Evolutionary conservation across 2,888 invertebrate species (phyloP).

Genomic region (Hypsopygia costalis): DNA sequence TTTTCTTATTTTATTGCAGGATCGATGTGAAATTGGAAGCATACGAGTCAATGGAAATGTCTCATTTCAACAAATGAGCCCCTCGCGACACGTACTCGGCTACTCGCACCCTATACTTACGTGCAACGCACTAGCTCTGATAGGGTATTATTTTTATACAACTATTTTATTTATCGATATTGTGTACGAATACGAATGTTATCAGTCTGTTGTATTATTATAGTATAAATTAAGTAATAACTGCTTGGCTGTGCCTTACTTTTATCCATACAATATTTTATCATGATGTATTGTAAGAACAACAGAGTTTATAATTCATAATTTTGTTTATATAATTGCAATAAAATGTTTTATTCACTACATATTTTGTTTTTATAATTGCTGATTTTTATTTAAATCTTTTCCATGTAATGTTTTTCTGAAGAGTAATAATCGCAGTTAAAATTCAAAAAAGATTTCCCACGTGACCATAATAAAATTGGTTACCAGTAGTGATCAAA

Average conservation of each 20-base stretch:
- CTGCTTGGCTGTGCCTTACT: constrained; percentile 56
- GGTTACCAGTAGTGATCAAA: no score
- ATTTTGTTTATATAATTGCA: no score
- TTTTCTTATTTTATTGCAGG: constrained; percentile 67
- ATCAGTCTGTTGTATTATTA: background rate
- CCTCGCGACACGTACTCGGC: no score
- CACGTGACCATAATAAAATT: no score
- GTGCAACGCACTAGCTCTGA: constrained; percentile 4
- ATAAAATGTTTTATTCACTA: no score
- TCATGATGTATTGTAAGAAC: background rate
- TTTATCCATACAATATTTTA: constrained; percentile 4
- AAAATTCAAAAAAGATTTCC: no score
- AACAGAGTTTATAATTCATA: background rate
- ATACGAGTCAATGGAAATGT: constrained; percentile 82
- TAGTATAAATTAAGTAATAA: constrained; percentile 6
- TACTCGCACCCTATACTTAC: no score
- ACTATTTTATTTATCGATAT: constrained; percentile 1
- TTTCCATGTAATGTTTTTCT: no score
- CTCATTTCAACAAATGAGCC: constrained; percentile 79
- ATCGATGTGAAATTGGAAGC: constrained; percentile 78
- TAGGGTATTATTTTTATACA: constrained; percentile 13
- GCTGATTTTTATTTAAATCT: no score
- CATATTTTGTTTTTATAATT: no score
- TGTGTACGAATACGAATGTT: background rate
- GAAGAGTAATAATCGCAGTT: no score